phyloP scores from a whole-genome alignment of 1,140 invertebrate species.

The Ceratoteleas bidentatus region DNA sequence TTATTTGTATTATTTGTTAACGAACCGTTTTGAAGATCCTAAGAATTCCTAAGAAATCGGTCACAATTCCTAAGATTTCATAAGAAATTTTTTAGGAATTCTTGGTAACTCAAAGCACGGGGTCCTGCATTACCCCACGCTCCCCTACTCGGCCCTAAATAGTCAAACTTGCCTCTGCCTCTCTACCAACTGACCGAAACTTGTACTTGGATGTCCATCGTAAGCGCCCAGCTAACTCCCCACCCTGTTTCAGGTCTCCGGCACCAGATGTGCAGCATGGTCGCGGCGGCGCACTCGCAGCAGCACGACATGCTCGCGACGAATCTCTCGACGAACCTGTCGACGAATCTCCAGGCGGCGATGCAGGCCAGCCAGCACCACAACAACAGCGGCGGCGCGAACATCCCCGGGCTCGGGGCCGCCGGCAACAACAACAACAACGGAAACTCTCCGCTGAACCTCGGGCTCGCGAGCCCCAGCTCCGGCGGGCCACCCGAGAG shows the following conservation, averaged over 20 bases:
- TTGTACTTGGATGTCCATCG: background rate
- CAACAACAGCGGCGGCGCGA: conserved; percentile 72
- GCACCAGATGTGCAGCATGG: conserved; percentile 88
- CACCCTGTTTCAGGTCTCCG: conserved; percentile 80
- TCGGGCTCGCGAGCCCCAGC: conserved; percentile 81
- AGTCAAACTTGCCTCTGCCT: too few species aligned
- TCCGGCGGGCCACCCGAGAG: conserved; percentile 79
- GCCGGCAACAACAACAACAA: conserved; percentile 76
- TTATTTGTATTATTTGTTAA: too few species aligned
- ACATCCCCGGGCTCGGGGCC: conserved; percentile 68
- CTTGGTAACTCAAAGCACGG: too few species aligned
- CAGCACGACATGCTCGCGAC: conserved; percentile 83
- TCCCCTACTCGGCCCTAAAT: too few species aligned
- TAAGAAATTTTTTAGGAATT: too few species aligned
- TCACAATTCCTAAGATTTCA: too few species aligned
- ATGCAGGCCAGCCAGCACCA: conserved; percentile 81
- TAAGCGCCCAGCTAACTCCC: background rate
- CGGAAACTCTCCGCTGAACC: conserved; percentile 81
- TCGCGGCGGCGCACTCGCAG: conserved; percentile 84
- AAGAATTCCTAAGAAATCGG: too few species aligned
- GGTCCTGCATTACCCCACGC: too few species aligned
- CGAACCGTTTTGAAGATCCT: too few species aligned
- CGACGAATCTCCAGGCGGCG: conserved; percentile 79
- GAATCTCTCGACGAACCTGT: conserved; percentile 76
- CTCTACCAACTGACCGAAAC: background rate